Conservation (phyloP, 2,888 invertebrate species). For the Escarpia spicata region DNA sequence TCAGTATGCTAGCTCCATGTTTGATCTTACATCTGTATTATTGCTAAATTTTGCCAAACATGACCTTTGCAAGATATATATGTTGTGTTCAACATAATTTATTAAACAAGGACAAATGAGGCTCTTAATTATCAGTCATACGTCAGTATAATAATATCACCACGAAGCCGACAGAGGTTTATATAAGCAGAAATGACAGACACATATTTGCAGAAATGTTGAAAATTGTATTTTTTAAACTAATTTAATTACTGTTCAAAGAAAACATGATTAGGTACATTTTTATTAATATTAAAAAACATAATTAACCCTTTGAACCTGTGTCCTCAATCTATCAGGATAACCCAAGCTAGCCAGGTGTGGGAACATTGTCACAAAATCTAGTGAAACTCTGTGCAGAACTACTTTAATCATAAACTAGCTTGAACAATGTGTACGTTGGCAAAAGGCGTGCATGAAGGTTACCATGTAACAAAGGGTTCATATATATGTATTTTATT, state of each 20-base stretch:
- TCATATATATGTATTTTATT: neutral
- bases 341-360: neutral
- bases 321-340: neutral
- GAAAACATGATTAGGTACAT: neutral
- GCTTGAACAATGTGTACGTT: too few relatives aligned
- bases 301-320: neutral
- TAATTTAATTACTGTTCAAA: neutral
- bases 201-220: neutral
- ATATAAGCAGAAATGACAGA: neutral
- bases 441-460: neutral
- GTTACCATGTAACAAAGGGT: neutral
- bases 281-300: neutral
- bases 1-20: neutral
- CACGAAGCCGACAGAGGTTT: too few relatives aligned
- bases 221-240: neutral
- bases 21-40: neutral
- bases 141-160: too few relatives aligned
- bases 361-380: neutral
- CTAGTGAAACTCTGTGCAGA: neutral
- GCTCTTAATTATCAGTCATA: too few relatives aligned
- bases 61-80: neutral
- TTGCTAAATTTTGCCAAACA: neutral
- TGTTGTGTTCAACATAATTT: neutral
- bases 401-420: neutral
- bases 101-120: neutral